Base-by-base conservation (phyloP, 2,113 vertebrate genomes). In the Chrysochloris asiatica region DNA sequence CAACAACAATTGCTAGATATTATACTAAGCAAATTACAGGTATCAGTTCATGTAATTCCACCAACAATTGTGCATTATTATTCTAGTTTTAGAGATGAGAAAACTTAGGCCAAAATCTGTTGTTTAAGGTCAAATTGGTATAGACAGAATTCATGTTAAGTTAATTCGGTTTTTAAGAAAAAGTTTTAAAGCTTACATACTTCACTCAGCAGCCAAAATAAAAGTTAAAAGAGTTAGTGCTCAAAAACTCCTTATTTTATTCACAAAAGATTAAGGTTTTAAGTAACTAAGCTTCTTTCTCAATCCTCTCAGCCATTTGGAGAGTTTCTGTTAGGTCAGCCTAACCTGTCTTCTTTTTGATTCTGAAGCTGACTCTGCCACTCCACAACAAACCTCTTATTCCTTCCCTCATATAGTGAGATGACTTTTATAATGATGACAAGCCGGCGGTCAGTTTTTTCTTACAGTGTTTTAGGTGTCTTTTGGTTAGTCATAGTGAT, bases 41-140 rank as follows among this genome's bases (percentile, higher is more conserved):
- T 84, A 13, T 45, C 86, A 72, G 89, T 52, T 65, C 21, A 8
- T 83, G 6, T 88, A 59, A 69, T 50, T 30, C 38, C 89, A 30
- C 52, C 7, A 48, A 73, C 22, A 79, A 73, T 92, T 93, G 48
- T 91, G 38, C 36, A 45, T 24, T 81, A 2, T 47, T 16, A 38
- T 80, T 92, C 30, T 38, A 78, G 16, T 52, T 72, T 88, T 82
- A 87, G 45, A 76, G 41, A 81, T 91, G 16, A 92, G 36, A 80
- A 89, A 87, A 81, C 22, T 52, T 65, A 94, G 72, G 14, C 65
- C 45, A 89, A 33, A 48, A 30, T 83, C 22, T 86, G 63, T 33
- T 86, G 63, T 33, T 92, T 22, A 36, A 54, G 13, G 4, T 81
- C 38, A 81, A 67, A 76, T 87, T 81, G 59, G 22, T 54, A 30